Base-by-base conservation (phyloP, 1,140 invertebrate genomes). In the Chionoecetes opilio region DNA sequence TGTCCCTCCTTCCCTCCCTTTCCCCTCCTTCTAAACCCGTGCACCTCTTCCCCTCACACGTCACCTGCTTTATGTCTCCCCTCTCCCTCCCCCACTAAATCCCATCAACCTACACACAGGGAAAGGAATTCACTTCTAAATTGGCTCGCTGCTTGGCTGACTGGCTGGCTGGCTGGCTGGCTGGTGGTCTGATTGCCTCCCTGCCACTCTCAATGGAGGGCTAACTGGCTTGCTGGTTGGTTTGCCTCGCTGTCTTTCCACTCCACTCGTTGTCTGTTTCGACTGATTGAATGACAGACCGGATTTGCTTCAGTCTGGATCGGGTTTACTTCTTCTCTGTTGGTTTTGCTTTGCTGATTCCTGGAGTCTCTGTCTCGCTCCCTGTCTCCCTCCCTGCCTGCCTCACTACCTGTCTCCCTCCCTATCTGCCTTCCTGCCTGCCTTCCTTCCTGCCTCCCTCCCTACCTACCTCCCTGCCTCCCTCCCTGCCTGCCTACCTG, bases 271-370 rank as follows among this genome's bases (percentile, higher is more conserved):
- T 75, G 63, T 75, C 21, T 75, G 63, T 75, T 75, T 75, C 63
- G 63, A n/a, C 63, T 75, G 63, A 75, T 75, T 75, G 63, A 75
- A 75, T 75, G 63, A 75, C 63, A n/a, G 63, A 75, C 63, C n/a
- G 63, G 63, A 75, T 75, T 75, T 75, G 63, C 63, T 26, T 75
- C 63, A 6, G 63, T n/a, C 63, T 75, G 6, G 63, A 75, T 75
- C 63, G n/a, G n/a, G 63, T 75, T 75, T 75, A 75, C 21, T 75
- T 26, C 63, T 75, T 5, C 9, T 11, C 63, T n/a, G 63, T 26
- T 75, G 63, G 63, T n/a, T 75, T 21, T n/a, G 63, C n/a, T 26
- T 75, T 75, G 21, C 63, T 75, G 63, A n/a, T 75, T 5, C n/a
- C 2, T 75, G 8, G 21, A 2, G 3, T 2, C 9, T 9, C 53